Evolutionary conservation across 35 echinoderm and acorn worm genomes (phyloP), one percentile per base, ranked within the genome.

Genomic region (Apostichopus parvimensis): DNA sequence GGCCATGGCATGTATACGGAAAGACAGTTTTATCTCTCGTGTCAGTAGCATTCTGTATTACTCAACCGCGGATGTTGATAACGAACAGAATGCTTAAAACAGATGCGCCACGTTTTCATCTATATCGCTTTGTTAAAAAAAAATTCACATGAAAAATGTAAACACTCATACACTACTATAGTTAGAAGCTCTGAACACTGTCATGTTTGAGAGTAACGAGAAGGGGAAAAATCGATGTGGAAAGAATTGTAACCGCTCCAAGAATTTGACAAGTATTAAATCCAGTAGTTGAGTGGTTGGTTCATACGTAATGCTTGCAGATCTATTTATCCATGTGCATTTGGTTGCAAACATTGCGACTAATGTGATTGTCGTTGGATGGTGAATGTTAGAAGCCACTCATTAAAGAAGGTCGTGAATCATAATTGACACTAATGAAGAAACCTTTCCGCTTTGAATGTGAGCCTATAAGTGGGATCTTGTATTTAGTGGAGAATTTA

Each of bases 371-470:
- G 71, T 75, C 14, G 71, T 75, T 75, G 15, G 14, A 24, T 22
- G 6, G 71, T 75, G 71, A 75, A 18, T 75, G 71, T 22, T 18
- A n/a, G 18, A 61, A 75, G 71, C 71, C 13, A 20, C 71, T 75
- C 71, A 75, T n/a, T 18, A 61, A 14, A 75, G 71, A 22, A 75
- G 17, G 71, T 21, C 71, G 21, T 75, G 71, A 75, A 75, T 75
- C 71, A 75, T 75, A 75, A n/a, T 13, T 75, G 71, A 75, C 20
- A 75, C 20, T 75, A 75, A 75, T 75, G 71, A 75, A 75, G 71
- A 75, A 22, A n/a, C 4, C 71, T 22, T 45, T 45, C 34, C 34
- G 34, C 34, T 2, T 45, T 45, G 34, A 45, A 45, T 45, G 34
- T 45, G 34, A 45, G 34, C 1, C 34, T 45, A 45, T 45, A 45